phyloP scores from a whole-genome alignment of 2,888 invertebrate species.

The Phanerotoma sp. region DNA sequence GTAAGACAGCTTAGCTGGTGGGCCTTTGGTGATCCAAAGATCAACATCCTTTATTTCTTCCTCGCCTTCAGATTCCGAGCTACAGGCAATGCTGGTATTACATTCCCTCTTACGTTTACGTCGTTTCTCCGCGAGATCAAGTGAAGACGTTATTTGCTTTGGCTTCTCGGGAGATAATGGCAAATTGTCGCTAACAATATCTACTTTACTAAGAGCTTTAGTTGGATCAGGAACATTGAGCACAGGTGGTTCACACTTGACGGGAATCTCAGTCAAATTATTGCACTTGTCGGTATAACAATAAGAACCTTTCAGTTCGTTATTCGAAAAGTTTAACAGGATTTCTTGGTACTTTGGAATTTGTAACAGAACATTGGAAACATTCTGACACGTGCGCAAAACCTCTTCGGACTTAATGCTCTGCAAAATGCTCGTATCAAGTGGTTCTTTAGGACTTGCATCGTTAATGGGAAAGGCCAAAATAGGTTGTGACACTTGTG shows the following conservation, averaged over 20 bases:
- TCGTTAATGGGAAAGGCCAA: conserved; percentile 46
- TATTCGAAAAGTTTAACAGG: conserved; percentile 47
- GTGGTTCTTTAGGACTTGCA: conserved; percentile 36
- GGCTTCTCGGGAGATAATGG: conserved; percentile 42
- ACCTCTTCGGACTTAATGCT: conserved; percentile 52
- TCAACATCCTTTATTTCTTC: conserved; percentile 60
- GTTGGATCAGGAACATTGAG: conserved; percentile 55
- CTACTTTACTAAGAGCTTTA: conserved; percentile 47
- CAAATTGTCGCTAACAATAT: conserved; percentile 31
- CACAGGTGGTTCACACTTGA: conserved; percentile 50
- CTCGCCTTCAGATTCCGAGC: conserved; percentile 59
- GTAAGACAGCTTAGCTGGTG: conserved; percentile 59
- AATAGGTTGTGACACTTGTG: too few species aligned
- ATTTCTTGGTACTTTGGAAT: conserved; percentile 55
- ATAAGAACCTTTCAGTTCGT: conserved; percentile 42
- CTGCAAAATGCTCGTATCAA: conserved; percentile 46
- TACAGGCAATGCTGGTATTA: conserved; percentile 49
- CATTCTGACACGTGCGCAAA: conserved; percentile 52
- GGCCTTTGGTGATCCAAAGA: conserved; percentile 62
- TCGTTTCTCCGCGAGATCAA: conserved; percentile 63
- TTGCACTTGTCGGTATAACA: conserved; percentile 52
- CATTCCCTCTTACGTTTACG: conserved; percentile 57
- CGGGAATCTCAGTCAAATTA: conserved; percentile 48
- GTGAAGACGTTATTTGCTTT: conserved; percentile 49
- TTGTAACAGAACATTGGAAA: conserved; percentile 51